These are phyloP conservation scores for Hemibagrus wyckioides DNA, from an alignment of 2,113 vertebrate genomes.

Conservation along the genomic window DNA sequence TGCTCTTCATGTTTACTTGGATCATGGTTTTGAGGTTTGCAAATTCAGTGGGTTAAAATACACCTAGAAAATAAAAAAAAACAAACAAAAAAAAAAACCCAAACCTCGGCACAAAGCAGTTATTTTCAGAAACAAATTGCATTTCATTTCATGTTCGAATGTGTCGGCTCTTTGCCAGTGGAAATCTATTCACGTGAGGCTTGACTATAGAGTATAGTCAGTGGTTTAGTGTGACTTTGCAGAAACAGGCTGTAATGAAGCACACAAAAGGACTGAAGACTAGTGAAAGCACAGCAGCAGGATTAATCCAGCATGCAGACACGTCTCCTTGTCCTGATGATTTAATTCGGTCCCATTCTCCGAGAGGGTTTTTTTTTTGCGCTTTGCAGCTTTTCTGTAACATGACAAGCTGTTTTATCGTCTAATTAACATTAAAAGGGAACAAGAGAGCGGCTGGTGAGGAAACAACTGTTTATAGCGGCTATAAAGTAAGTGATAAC, in stretches of 20 bases:
- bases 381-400: background rate
- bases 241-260: background rate
- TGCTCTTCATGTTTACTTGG: background rate
- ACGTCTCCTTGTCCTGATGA: background rate
- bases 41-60: background rate
- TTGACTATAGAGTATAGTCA: background rate
- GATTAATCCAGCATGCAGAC: background rate
- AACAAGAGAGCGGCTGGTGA: background rate
- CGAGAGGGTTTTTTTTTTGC: background rate
- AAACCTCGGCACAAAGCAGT: background rate
- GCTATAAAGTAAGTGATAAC: constrained; percentile 3
- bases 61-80: background rate
- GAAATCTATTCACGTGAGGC: background rate
- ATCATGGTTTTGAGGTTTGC: background rate
- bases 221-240: background rate
- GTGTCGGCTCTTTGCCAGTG: background rate
- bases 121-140: background rate
- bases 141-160: background rate
- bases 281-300: background rate
- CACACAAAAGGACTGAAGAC: background rate
- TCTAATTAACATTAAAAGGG: background rate
- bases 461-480: background rate
- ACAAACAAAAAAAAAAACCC: background rate
- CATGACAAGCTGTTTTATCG: background rate
- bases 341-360: background rate